Evolutionary conservation across 2,797 vertebrate genomes (phyloP).

Genomic region (Geotrypetes seraphini): DNA sequence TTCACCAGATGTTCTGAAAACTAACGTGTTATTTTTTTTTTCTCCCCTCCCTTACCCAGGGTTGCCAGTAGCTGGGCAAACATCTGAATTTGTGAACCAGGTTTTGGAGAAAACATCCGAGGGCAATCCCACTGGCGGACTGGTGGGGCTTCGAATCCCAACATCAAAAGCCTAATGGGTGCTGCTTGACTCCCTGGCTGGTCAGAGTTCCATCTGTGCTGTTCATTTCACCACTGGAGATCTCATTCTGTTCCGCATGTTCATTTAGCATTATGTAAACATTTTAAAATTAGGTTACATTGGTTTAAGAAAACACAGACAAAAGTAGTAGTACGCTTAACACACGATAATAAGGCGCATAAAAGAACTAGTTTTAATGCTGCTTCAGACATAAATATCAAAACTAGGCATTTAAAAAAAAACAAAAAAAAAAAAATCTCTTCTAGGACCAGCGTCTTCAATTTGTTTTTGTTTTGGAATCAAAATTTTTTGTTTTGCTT

Average conservation of each 20-base stretch:
- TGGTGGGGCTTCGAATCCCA: constrained; percentile 88
- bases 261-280: constrained; percentile 50
- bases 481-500: constrained; percentile 27
- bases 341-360: constrained; percentile 56
- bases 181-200: constrained; percentile 47
- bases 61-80: constrained; percentile 87
- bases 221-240: constrained; percentile 56
- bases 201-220: constrained; percentile 43
- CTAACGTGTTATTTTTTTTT: too few relatives aligned
- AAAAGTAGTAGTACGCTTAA: constrained; percentile 39
- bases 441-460: constrained; percentile 42
- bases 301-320: constrained; percentile 46
- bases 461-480: constrained; percentile 33
- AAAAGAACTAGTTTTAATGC: constrained; percentile 42
- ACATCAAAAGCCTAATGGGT: constrained; percentile 78
- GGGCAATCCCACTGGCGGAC: constrained; percentile 90
- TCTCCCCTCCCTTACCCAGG: constrained; percentile 50
- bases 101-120: constrained; percentile 94
- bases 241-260: constrained; percentile 70
- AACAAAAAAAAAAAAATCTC: too few relatives aligned
- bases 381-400: constrained; percentile 40
- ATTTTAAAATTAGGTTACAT: constrained; percentile 49
- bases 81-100: constrained; percentile 97
- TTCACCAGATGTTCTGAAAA: too few relatives aligned
- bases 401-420: constrained; percentile 23